A percentile compares a stretch with the other conserved stretches of the same genome.
Evolutionary conservation across 1,140 invertebrate genomes (phyloP).

Genomic region (Danaus plexippus): DNA sequence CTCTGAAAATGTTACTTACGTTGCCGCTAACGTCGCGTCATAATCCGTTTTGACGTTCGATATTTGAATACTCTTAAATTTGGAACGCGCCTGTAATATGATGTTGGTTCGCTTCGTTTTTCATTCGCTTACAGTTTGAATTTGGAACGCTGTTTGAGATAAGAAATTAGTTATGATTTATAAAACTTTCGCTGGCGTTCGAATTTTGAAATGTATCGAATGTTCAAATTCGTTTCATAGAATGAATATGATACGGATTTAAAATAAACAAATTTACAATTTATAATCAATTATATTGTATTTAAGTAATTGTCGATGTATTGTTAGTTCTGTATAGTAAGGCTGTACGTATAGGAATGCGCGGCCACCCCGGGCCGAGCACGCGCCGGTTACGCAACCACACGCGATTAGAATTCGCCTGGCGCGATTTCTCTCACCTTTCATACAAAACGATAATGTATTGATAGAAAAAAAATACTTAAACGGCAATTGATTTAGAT

Average conservation of each 20-base stretch:
- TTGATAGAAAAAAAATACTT: conserved; percentile 19
- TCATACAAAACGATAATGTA: conserved; percentile 20
- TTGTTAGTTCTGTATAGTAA: neutral
- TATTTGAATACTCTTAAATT: conserved; percentile 67
- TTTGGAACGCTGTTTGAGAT: conserved; percentile 60
- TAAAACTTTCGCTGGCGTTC: conserved; percentile 29
- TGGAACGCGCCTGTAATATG: conserved; percentile 59
- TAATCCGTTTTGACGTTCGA: conserved; percentile 60
- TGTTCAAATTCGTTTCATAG: neutral
- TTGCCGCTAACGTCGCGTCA: conserved; percentile 39
- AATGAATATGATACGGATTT: no score
- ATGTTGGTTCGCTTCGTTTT: conserved; percentile 66
- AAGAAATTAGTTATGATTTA: conserved; percentile 42
- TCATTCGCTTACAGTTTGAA: conserved; percentile 68
- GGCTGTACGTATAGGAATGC: conserved; percentile 14
- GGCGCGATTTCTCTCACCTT: conserved; percentile 20
- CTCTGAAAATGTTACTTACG: conserved; percentile 17
- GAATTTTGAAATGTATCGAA: conserved; percentile 33
- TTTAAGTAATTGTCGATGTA: no score
- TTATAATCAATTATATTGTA: no score
- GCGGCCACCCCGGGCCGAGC: conserved; percentile 12
- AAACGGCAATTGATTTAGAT: conserved; percentile 9
- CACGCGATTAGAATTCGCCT: conserved; percentile 17
- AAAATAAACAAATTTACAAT: no score
- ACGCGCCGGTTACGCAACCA: conserved; percentile 22